These are phyloP conservation scores for Drosophila tripunctata DNA, from an alignment of 2,888 invertebrate species.

Conservation along the genomic window DNA sequence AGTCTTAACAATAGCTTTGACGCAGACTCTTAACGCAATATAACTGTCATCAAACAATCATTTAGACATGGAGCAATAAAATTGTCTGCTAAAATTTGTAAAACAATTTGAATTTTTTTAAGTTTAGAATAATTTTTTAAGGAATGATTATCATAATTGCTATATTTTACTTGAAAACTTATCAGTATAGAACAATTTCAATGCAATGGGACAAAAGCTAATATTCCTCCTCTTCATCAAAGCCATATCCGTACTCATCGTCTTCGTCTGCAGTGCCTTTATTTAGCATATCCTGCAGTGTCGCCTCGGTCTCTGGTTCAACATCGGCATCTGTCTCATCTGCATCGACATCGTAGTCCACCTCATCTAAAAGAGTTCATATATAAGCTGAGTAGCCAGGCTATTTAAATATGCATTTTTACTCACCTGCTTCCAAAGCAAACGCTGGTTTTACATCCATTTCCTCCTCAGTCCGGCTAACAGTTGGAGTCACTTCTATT, in stretches of 20 bases:
- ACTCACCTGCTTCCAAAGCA: constrained; percentile 72
- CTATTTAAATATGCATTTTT: neutral
- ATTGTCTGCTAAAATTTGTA: too few species aligned
- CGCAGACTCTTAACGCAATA: too few species aligned
- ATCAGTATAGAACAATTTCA: constrained; percentile 8
- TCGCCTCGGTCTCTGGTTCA: constrained; percentile 85
- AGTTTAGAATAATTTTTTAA: too few species aligned
- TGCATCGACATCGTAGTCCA: constrained; percentile 72
- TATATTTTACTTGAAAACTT: too few species aligned
- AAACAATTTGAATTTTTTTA: too few species aligned
- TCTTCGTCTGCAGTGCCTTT: constrained; percentile 87
- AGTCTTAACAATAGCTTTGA: too few species aligned
- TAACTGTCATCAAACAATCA: too few species aligned
- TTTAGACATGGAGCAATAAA: too few species aligned
- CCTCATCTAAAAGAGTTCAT: constrained; percentile 65
- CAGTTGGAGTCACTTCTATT: constrained; percentile 75
- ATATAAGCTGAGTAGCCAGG: neutral
- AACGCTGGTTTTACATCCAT: constrained; percentile 55
- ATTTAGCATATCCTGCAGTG: constrained; percentile 87
- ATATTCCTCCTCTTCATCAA: constrained; percentile 89
- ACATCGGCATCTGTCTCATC: constrained; percentile 77
- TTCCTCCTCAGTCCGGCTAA: constrained; percentile 60
- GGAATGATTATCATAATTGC: too few species aligned
- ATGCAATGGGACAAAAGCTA: constrained; percentile 28
- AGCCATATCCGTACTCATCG: constrained; percentile 88